These are phyloP conservation scores for Rattus norvegicus DNA, from an alignment of 2,113 vertebrate species.

Conservation along the genomic window GRCr8 NC_086022.1:48750501-48751000, in stretches of 20 bases:
- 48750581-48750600: background rate
- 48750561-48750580: background rate
- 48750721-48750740: too few relatives aligned
- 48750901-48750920: background rate
- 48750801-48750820: too few relatives aligned
- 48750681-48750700: background rate
- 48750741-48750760: too few relatives aligned
- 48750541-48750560: background rate
- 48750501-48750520: background rate
- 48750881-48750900: background rate
- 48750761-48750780: too few relatives aligned
- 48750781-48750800: too few relatives aligned
- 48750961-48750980: too few relatives aligned
- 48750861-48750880: too few relatives aligned
- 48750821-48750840: too few relatives aligned
- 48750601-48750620: background rate
- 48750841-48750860: too few relatives aligned
- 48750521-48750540: background rate
- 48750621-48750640: background rate
- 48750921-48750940: background rate
- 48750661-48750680: background rate
- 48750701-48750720: background rate
- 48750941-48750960: background rate
- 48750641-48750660: background rate
- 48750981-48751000: too few relatives aligned